A percentile compares a stretch with the other conserved stretches of the same genome.
phyloP scores from a whole-genome alignment of 1,140 invertebrate genomes.

The Cephus cinctus region DNA sequence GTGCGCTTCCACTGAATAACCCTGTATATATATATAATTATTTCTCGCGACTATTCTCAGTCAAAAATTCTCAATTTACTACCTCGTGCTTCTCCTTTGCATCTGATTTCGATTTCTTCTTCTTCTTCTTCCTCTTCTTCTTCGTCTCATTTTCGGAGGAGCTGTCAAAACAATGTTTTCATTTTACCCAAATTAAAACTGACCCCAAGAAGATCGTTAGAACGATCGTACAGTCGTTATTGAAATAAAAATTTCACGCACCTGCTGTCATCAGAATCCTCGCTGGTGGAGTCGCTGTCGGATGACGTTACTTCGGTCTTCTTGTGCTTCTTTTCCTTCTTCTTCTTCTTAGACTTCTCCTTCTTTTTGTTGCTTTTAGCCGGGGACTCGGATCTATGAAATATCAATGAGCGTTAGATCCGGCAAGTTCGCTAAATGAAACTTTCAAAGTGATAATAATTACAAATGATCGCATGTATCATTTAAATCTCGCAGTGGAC shows the following conservation, averaged over 20 bases:
- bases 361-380: constrained; percentile 46
- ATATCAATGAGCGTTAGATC: constrained; percentile 13
- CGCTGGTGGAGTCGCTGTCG: constrained; percentile 42
- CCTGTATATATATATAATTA: constrained; percentile 1
- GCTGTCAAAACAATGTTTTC: constrained; percentile 18
- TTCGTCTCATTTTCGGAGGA: constrained; percentile 42
- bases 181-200: too few species aligned
- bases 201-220: too few species aligned
- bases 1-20: too few species aligned
- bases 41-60: too few species aligned
- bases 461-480: constrained; percentile 11
- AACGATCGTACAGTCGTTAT: too few species aligned
- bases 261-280: constrained; percentile 48
- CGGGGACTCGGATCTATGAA: constrained; percentile 50
- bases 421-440: not conserved
- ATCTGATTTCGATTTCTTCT: constrained; percentile 41
- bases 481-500: constrained; percentile 47
- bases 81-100: constrained; percentile 47
- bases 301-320: constrained; percentile 44
- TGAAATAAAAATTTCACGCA: constrained; percentile 21
- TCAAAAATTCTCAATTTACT: constrained; percentile 28
- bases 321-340: constrained; percentile 48
- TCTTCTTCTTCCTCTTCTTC: constrained; percentile 47
- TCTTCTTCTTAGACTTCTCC: constrained; percentile 51
- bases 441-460: not conserved